Conservation (phyloP, 2,797 vertebrate genomes). For the Platyrinchus mystaceus region DNA sequence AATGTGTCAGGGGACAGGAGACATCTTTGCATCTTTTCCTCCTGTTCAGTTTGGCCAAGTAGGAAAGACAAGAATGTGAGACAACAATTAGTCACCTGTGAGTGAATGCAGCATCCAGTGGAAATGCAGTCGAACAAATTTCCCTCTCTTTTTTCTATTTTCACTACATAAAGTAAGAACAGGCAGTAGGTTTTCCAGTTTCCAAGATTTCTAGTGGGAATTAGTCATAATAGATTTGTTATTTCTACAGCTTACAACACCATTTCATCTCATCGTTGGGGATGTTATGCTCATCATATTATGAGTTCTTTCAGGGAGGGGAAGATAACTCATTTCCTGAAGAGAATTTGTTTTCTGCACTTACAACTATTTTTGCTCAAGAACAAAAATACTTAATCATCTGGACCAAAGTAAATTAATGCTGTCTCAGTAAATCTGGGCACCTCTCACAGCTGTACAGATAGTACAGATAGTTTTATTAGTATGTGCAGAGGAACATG, state of each 20-base stretch:
- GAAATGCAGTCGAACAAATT: not conserved
- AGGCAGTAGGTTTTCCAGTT: constrained; percentile 15
- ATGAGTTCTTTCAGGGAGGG: not conserved
- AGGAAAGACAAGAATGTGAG: not conserved
- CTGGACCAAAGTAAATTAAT: not conserved
- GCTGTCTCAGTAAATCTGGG: not conserved
- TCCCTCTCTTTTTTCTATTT: not conserved
- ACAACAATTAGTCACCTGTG: not conserved
- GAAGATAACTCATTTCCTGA: constrained; percentile 36
- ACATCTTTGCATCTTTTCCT: constrained; percentile 48
- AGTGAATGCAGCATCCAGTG: not conserved
- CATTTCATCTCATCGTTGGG: constrained; percentile 14
- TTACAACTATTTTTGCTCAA: not conserved
- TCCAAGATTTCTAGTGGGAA: constrained; percentile 40
- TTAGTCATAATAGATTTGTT: constrained; percentile 2
- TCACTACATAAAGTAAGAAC: not conserved
- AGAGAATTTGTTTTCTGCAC: not conserved
- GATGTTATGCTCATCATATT: not conserved
- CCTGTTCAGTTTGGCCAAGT: constrained; percentile 41
- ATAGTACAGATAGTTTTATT: not conserved
- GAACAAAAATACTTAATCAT: not conserved
- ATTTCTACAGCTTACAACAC: not conserved
- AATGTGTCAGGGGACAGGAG: constrained; percentile 49
- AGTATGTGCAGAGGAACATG: not conserved
- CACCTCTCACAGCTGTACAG: not conserved